Percentiles rank a stretch among this genome's conserved stretches.
Conservation (phyloP, 2,797 vertebrate genomes). For the Acanthornis magna region DNA sequence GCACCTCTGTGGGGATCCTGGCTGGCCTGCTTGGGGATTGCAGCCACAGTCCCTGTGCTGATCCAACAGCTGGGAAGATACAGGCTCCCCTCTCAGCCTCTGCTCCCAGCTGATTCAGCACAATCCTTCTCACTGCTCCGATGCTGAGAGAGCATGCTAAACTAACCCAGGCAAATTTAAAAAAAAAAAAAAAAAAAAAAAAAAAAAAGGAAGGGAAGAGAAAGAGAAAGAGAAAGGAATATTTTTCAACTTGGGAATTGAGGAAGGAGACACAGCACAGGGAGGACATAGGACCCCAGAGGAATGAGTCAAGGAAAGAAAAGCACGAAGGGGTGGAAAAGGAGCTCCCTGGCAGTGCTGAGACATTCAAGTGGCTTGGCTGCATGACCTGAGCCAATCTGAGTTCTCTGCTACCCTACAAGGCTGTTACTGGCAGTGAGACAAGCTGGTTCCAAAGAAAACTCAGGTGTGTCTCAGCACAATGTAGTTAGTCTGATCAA, state of each 20-base stretch:
- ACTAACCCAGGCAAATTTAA: not conserved
- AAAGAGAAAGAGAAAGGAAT: not conserved
- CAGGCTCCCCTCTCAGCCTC: not conserved
- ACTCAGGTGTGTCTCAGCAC: not conserved
- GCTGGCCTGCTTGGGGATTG: not conserved
- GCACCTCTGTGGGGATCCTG: not conserved
- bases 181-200: too few relatives aligned
- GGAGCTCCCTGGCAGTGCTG: not conserved
- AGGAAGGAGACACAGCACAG: not conserved
- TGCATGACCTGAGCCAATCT: not conserved
- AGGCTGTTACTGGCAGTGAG: rapidly evolving
- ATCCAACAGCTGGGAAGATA: not conserved
- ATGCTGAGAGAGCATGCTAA: not conserved
- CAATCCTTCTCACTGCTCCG: not conserved
- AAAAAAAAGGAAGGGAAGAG: not conserved
- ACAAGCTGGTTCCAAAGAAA: not conserved
- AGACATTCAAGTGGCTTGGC: not conserved
- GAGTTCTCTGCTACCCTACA: not conserved
- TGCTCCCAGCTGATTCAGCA: not conserved
- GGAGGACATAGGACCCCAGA: not conserved
- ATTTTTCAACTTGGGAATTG: not conserved
- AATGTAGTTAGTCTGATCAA: not conserved
- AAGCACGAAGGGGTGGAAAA: not conserved
- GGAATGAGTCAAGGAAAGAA: not conserved
- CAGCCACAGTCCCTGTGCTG: not conserved